Evolutionary conservation across 2,113 vertebrate species (phyloP).

Genomic region (Herpetotheres cachinnans): DNA sequence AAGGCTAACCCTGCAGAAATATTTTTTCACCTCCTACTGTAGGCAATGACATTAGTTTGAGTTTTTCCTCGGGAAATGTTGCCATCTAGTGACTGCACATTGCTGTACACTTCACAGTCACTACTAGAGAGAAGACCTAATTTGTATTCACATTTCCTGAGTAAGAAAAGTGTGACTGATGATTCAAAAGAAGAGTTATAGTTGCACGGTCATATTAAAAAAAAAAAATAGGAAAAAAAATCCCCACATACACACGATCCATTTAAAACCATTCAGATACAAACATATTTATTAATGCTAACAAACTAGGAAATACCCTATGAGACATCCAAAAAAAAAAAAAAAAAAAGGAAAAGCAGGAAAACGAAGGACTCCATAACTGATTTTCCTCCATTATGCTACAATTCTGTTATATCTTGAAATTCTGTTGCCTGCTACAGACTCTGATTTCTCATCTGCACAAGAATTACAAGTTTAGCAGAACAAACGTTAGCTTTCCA

Average conservation of each 20-base stretch:
- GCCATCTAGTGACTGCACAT: conserved; percentile 35
- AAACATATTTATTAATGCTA: background rate
- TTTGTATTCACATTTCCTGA: rapidly evolving
- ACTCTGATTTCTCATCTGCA: background rate
- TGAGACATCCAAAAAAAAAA: background rate
- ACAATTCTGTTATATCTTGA: background rate
- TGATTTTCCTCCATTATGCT: background rate
- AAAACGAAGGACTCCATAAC: background rate
- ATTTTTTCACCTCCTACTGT: background rate
- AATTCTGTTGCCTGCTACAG: background rate
- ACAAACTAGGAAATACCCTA: background rate
- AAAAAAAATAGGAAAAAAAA: background rate
- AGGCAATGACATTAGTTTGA: background rate
- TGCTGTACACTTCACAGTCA: background rate
- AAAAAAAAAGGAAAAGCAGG: background rate
- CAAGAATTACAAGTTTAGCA: background rate
- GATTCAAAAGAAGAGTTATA: background rate
- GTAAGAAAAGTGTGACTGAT: background rate
- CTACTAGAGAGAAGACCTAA: background rate
- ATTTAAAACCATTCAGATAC: background rate
- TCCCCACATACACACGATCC: background rate
- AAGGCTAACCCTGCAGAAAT: conserved; percentile 19
- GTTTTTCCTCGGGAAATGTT: background rate
- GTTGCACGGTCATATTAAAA: background rate
- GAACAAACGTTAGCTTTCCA: background rate